Evolutionary conservation across 2,888 invertebrate species (phyloP).

Genomic region (Conchocele bisecta): DNA sequence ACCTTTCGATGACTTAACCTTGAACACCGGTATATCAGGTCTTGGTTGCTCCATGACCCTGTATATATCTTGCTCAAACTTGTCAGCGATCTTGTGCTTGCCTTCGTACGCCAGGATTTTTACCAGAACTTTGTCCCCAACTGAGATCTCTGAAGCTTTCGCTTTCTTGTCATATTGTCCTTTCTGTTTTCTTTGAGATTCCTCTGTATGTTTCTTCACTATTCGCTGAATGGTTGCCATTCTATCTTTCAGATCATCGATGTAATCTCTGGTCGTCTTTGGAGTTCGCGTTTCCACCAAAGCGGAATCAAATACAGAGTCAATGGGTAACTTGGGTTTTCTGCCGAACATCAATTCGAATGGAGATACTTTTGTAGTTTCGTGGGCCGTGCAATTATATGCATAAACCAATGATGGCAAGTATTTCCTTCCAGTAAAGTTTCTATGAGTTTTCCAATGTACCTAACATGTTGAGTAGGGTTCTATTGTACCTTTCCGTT

Average conservation of each 20-base stretch:
- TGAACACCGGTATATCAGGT: conserved; percentile 31
- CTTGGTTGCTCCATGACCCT: conserved; percentile 16
- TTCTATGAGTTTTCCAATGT: conserved; percentile 29
- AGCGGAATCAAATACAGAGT: conserved; percentile 20
- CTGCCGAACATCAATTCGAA: conserved; percentile 29
- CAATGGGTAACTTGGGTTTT: conserved; percentile 31
- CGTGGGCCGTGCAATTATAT: conserved; percentile 35
- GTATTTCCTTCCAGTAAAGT: conserved; percentile 33
- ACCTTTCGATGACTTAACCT: conserved; percentile 7
- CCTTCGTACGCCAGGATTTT: conserved; percentile 35
- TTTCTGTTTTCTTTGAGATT: conserved; percentile 21
- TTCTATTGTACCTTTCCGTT: conserved; percentile 42
- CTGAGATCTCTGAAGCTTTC: conserved; percentile 12
- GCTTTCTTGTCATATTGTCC: conserved; percentile 23
- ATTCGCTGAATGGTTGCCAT: background rate
- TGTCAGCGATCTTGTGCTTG: conserved; percentile 41
- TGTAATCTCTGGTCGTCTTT: conserved; percentile 15
- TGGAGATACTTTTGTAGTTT: conserved; percentile 36
- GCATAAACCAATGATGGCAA: conserved; percentile 17
- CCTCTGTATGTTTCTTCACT: conserved; percentile 1
- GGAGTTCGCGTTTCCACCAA: background rate
- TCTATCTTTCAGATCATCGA: conserved; percentile 4
- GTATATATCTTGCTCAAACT: conserved; percentile 33
- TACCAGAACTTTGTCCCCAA: conserved; percentile 35
- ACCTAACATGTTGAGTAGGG: conserved; percentile 30